Conservation (phyloP, 1,140 invertebrate genomes). For the Harlomillsia oculata region DNA sequence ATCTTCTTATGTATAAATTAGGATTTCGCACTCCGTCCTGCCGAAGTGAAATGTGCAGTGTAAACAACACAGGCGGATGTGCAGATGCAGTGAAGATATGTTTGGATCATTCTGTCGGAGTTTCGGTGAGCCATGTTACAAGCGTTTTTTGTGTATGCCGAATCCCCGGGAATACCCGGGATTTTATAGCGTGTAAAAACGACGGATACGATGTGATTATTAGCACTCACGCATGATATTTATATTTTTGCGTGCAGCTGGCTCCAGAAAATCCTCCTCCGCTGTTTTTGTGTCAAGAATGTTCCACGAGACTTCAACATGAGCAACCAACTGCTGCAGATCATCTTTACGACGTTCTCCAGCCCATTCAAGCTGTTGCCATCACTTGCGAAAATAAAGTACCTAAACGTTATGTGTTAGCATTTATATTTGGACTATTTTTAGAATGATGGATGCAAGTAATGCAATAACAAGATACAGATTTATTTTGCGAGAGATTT, state of each 20-base stretch:
- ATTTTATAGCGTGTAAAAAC: no score
- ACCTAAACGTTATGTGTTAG: conserved; percentile 22
- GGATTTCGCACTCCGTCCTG: conserved; percentile 29
- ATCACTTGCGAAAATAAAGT: conserved; percentile 93
- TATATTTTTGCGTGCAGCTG: conserved; percentile 42
- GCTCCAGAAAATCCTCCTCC: conserved; percentile 81
- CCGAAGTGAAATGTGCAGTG: conserved; percentile 35
- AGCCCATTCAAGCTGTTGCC: conserved; percentile 88
- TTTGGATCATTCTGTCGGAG: conserved; percentile 75
- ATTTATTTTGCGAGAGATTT: no score
- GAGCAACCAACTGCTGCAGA: conserved; percentile 56
- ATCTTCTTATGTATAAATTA: neutral
- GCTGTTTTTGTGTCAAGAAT: conserved; percentile 90
- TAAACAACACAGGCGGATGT: conserved; percentile 36
- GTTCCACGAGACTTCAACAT: conserved; percentile 74
- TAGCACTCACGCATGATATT: no score
- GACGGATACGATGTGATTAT: no score
- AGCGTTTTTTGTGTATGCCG: neutral
- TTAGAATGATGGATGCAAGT: no score
- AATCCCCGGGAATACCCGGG: no score
- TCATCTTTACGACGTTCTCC: conserved; percentile 79
- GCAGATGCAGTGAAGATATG: conserved; percentile 81
- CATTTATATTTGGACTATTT: neutral
- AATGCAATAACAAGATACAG: no score
- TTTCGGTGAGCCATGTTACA: no score